Conservation (phyloP, 2,888 invertebrate species). For the Ommatoiulus sabulosus region DNA sequence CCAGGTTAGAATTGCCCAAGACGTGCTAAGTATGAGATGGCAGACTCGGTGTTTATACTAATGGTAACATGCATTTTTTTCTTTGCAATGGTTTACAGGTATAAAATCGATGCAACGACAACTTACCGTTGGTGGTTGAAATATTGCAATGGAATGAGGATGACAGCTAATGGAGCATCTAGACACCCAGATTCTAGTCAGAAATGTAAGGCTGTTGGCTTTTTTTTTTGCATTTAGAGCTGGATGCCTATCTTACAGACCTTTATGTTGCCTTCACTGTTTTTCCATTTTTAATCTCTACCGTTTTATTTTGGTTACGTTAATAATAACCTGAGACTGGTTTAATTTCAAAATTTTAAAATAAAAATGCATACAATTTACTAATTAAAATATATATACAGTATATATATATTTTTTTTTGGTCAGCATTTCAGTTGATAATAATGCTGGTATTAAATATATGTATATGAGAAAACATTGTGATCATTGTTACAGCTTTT, state of each 20-base stretch:
- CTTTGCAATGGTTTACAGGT: slow-evolving; percentile 51
- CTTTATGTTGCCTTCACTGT: too few species aligned
- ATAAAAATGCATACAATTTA: too few species aligned
- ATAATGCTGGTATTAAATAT: too few species aligned
- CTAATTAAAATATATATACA: too few species aligned
- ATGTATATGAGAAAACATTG: too few species aligned
- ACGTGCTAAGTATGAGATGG: background rate
- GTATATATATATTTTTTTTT: too few species aligned
- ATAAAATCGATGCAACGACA: slow-evolving; percentile 59
- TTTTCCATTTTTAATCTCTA: too few species aligned
- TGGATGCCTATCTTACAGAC: background rate
- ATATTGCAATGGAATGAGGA: slow-evolving; percentile 57
- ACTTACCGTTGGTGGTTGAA: slow-evolving; percentile 60
- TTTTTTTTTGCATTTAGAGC: background rate
- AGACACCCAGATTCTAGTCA: slow-evolving; percentile 55
- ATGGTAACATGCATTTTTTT: background rate
- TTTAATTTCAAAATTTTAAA: too few species aligned
- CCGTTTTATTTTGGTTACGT: too few species aligned
- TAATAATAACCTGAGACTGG: too few species aligned
- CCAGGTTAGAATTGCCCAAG: slow-evolving; percentile 50
- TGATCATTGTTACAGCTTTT: background rate
- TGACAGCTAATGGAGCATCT: slow-evolving; percentile 7
- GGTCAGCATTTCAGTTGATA: too few species aligned
- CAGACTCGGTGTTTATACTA: background rate
- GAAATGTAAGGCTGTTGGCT: slow-evolving; percentile 48